These are phyloP conservation scores for Digitonthophagus gazella DNA, from an alignment of 2,888 invertebrate genomes.

Conservation along the genomic window DNA sequence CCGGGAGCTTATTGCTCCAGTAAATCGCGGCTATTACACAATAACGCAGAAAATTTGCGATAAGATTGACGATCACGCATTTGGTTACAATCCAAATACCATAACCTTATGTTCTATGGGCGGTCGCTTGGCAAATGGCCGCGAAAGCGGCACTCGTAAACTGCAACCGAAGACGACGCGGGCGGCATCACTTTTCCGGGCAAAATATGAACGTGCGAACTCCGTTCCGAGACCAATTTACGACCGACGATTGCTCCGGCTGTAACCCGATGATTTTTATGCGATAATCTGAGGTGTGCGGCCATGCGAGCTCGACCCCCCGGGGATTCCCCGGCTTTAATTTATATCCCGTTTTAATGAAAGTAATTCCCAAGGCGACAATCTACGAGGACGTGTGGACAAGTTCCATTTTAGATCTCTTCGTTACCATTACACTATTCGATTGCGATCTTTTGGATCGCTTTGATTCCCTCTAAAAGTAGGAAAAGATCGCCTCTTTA, in stretches of 20 bases:
- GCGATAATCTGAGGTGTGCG: not conserved
- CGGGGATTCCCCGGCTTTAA: conserved; percentile 25
- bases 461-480: no score
- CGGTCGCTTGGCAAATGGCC: conserved; percentile 42
- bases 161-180: not conserved
- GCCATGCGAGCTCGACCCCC: not conserved
- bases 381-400: conserved; percentile 16
- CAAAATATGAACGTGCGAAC: not conserved
- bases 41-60: conserved; percentile 10
- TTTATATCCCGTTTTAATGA: conserved; percentile 37
- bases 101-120: conserved; percentile 50
- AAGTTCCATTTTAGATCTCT: not conserved
- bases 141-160: not conserved
- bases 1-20: not conserved
- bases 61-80: conserved; percentile 52
- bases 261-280: no score
- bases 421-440: not conserved
- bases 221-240: not conserved
- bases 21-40: conserved; percentile 9
- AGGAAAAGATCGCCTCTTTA: no score
- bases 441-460: not conserved
- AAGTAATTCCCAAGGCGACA: conserved; percentile 32
- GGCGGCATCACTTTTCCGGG: no score
- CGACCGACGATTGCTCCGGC: no score
- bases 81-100: conserved; percentile 53